phyloP scores from a whole-genome alignment of 2,797 vertebrate genomes.

The Siniperca undulata region DNA sequence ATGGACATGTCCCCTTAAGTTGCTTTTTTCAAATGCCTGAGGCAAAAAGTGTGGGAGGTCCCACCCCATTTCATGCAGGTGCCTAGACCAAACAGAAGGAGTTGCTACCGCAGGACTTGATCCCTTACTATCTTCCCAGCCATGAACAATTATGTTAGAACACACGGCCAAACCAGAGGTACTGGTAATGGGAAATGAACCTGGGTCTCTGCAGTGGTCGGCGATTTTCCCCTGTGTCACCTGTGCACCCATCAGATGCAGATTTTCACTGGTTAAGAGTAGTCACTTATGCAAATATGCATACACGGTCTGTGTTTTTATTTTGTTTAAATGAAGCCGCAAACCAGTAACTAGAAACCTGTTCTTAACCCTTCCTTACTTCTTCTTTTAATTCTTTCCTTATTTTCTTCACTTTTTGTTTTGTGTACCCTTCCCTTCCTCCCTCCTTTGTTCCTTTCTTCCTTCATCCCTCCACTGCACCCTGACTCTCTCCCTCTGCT shows the following conservation, averaged over 20 bases:
- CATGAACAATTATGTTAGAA: neutral
- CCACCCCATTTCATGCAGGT: neutral
- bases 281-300: neutral
- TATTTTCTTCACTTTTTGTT: constrained; percentile 21
- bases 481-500: constrained; percentile 38
- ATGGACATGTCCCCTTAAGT: neutral
- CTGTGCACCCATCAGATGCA: neutral
- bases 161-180: neutral
- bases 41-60: neutral
- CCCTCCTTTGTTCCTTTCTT: constrained; percentile 20
- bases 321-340: constrained; percentile 19
- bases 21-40: neutral
- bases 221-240: neutral
- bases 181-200: neutral
- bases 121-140: neutral
- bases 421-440: constrained; percentile 9
- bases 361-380: neutral
- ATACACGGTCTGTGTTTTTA: neutral
- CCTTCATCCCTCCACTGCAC: constrained; percentile 11
- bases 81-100: neutral
- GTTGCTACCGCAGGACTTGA: neutral
- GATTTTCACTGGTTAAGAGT: neutral
- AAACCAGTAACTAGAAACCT: neutral
- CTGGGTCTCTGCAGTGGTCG: neutral
- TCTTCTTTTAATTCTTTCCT: neutral